These are phyloP conservation scores for Drosophila pseudotalamancana DNA, from an alignment of 2,888 invertebrate genomes.

Conservation along the genomic window DNA sequence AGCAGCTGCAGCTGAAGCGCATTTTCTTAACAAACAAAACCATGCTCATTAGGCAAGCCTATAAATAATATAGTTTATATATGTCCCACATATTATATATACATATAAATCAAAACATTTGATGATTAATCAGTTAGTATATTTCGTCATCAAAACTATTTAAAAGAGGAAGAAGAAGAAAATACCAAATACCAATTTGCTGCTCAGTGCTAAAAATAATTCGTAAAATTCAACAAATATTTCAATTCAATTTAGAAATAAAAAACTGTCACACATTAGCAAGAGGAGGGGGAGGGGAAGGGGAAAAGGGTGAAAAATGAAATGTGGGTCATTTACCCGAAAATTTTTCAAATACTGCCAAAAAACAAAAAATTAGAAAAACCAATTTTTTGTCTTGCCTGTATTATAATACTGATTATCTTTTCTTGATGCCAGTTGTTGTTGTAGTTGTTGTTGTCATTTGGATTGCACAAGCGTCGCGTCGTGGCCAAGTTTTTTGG, in stretches of 20 bases:
- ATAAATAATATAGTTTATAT: too few relatives aligned
- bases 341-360: constrained; percentile 33
- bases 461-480: constrained; percentile 62
- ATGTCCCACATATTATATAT: background rate
- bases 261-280: constrained; percentile 59
- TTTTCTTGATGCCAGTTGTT: constrained; percentile 19
- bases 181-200: constrained; percentile 28
- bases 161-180: background rate
- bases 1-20: constrained; percentile 33
- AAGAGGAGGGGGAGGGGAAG: background rate
- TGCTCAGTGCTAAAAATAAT: constrained; percentile 47
- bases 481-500: constrained; percentile 67
- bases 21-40: too few relatives aligned
- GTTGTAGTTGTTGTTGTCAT: constrained; percentile 40
- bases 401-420: constrained; percentile 60
- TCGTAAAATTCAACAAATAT: constrained; percentile 6
- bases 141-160: constrained; percentile 31
- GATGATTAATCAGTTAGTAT: constrained; percentile 55
- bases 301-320: constrained; percentile 4
- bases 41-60: too few relatives aligned
- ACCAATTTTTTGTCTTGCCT: constrained; percentile 28
- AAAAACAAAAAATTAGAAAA: constrained; percentile 26
- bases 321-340: constrained; percentile 76
- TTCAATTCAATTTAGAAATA: constrained; percentile 54
- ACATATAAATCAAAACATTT: constrained; percentile 45